phyloP scores from a whole-genome alignment of 2,888 invertebrate genomes.

The Hypolimnas misippus region DNA sequence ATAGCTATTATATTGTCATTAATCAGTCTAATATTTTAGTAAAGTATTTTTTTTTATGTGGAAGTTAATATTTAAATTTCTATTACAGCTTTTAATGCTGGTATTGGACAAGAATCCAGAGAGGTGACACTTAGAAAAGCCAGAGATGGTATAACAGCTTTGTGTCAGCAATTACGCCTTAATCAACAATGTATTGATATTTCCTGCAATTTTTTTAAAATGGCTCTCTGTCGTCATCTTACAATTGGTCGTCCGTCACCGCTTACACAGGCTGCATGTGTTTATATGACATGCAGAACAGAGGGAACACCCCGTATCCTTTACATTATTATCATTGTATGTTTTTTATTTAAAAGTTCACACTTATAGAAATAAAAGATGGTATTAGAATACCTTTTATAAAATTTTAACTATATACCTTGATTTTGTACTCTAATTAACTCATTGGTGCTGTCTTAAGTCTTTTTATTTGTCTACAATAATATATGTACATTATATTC shows the following conservation, averaged over 20 bases:
- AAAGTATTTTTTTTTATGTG: not conserved
- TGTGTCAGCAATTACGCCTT: slow-evolving; percentile 94
- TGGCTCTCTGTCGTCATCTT: slow-evolving; percentile 92
- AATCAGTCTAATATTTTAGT: not conserved
- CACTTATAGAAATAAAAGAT: no score
- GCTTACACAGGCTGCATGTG: slow-evolving; percentile 97
- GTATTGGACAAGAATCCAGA: slow-evolving; percentile 94
- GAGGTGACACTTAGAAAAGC: slow-evolving; percentile 96
- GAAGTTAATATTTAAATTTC: slow-evolving; percentile 12
- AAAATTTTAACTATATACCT: no score
- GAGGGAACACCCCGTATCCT: slow-evolving; percentile 97
- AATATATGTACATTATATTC: no score
- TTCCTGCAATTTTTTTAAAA: slow-evolving; percentile 96
- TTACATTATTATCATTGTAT: no score
- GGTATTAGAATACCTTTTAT: no score
- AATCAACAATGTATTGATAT: slow-evolving; percentile 97
- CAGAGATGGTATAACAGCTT: slow-evolving; percentile 91
- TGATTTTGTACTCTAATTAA: no score
- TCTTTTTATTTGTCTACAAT: no score
- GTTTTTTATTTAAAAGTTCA: no score
- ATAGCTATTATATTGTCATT: no score
- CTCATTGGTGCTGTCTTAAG: no score
- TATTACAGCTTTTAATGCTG: slow-evolving; percentile 88
- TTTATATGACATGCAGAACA: slow-evolving; percentile 97
- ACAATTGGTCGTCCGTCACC: slow-evolving; percentile 96